Evolutionary conservation across 2,888 invertebrate species (phyloP).

Genomic region (Bhutanitis thaidina): DNA sequence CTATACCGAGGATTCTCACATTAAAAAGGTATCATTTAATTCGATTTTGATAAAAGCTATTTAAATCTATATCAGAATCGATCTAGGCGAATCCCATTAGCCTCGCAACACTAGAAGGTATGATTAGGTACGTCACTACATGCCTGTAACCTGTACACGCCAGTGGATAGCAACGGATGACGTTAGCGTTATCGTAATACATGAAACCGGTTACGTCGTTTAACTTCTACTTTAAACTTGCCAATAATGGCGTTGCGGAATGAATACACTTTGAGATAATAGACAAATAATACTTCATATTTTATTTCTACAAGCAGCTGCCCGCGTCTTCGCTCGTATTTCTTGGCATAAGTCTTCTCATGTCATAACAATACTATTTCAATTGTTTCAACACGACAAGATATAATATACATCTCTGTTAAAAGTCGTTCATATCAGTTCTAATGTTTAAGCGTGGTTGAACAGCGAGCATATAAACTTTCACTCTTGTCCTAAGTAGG

Average conservation of each 20-base stretch:
- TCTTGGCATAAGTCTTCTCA: too few relatives aligned
- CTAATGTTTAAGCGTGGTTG: too few relatives aligned
- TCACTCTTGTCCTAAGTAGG: too few relatives aligned
- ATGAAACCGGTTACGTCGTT: constrained; percentile 4
- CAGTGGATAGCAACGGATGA: neutral
- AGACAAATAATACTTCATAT: too few relatives aligned
- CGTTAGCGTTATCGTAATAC: constrained; percentile 3
- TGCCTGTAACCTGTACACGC: neutral
- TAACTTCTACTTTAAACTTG: neutral
- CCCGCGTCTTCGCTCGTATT: too few relatives aligned
- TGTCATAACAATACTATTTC: too few relatives aligned
- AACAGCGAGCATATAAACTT: too few relatives aligned
- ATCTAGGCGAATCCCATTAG: constrained; percentile 16
- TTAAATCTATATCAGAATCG: constrained; percentile 16
- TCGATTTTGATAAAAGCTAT: constrained; percentile 18
- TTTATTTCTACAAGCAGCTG: too few relatives aligned
- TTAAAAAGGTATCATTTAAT: constrained; percentile 19
- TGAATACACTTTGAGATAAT: too few relatives aligned
- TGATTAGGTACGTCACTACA: constrained; percentile 1
- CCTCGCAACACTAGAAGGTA: neutral
- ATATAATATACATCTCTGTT: too few relatives aligned
- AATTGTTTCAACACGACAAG: too few relatives aligned
- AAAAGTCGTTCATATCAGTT: too few relatives aligned
- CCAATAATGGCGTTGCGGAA: neutral
- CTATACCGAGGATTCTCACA: neutral